phyloP scores from a whole-genome alignment of 2,888 invertebrate species.

The Luffia ferchaultella region DNA sequence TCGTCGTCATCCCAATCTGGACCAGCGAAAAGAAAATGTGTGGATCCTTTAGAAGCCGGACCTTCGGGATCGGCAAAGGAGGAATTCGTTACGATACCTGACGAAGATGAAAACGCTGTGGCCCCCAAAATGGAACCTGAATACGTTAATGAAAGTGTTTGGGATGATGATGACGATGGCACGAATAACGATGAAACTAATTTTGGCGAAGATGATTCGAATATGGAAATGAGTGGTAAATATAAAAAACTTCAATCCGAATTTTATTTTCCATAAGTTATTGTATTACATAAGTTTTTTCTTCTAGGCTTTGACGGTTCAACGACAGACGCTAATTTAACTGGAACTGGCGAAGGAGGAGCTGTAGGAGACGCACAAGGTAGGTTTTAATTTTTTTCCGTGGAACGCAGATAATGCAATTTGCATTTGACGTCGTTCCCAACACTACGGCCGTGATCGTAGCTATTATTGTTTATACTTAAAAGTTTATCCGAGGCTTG shows the following conservation, averaged over 20 bases:
- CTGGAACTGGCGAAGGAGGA: conserved; percentile 58
- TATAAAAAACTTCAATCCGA: no score
- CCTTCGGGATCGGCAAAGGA: conserved; percentile 64
- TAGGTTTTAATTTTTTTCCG: conserved; percentile 37
- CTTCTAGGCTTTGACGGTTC: conserved; percentile 57
- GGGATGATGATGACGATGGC: conserved; percentile 69
- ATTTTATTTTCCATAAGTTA: no score
- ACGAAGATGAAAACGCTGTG: conserved; percentile 63
- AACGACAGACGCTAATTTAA: conserved; percentile 55
- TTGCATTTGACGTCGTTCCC: background rate
- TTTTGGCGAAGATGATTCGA: conserved; percentile 72
- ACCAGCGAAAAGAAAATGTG: conserved; percentile 64
- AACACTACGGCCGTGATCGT: background rate
- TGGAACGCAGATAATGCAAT: background rate
- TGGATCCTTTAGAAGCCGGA: conserved; percentile 70
- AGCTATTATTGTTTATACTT: no score
- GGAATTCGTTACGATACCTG: conserved; percentile 61
- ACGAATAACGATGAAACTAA: conserved; percentile 69
- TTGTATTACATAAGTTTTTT: no score
- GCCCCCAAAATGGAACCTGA: conserved; percentile 75
- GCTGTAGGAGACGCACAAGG: conserved; percentile 67
- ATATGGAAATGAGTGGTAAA: conserved; percentile 69
- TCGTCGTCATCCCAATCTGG: conserved; percentile 66
- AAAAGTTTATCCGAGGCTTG: background rate
- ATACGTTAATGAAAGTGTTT: conserved; percentile 69